phyloP scores from a whole-genome alignment of 1,140 invertebrate species.

The Procambarus clarkii region DNA sequence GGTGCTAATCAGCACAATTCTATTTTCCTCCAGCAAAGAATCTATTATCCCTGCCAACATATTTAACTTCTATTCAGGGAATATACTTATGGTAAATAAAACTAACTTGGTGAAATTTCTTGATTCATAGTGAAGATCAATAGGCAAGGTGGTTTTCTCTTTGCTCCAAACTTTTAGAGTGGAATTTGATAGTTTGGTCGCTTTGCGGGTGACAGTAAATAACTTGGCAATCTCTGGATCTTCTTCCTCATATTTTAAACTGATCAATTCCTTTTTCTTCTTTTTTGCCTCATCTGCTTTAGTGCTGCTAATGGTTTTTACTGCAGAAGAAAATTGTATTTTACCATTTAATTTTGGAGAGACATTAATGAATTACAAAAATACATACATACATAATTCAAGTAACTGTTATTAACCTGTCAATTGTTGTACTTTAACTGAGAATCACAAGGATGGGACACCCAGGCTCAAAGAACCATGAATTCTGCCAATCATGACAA shows the following conservation, averaged over 20 bases:
- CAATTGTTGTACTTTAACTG: too few relatives aligned
- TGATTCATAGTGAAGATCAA: conserved; percentile 77
- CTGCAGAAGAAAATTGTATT: background rate
- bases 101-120: conserved; percentile 75
- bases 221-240: conserved; percentile 74
- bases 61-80: too few relatives aligned
- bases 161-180: conserved; percentile 76
- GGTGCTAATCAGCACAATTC: too few relatives aligned
- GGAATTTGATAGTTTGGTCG: conserved; percentile 75
- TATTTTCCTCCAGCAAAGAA: too few relatives aligned
- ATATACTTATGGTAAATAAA: background rate
- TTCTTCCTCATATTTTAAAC: conserved; percentile 74
- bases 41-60: too few relatives aligned
- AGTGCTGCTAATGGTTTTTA: background rate
- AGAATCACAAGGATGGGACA: too few relatives aligned
- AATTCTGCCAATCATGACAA: too few relatives aligned
- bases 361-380: too few relatives aligned
- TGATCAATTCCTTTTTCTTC: conserved; percentile 74
- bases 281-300: conserved; percentile 61
- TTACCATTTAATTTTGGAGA: too few relatives aligned
- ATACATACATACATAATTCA: too few relatives aligned
- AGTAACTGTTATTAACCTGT: too few relatives aligned
- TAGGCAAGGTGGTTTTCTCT: conserved; percentile 76
- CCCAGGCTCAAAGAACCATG: too few relatives aligned
- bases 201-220: conserved; percentile 74